Percentiles rank a stretch among this genome's conserved stretches.
phyloP scores from a whole-genome alignment of 1,140 invertebrate genomes.

The Anagrus nilaparvatae region DNA sequence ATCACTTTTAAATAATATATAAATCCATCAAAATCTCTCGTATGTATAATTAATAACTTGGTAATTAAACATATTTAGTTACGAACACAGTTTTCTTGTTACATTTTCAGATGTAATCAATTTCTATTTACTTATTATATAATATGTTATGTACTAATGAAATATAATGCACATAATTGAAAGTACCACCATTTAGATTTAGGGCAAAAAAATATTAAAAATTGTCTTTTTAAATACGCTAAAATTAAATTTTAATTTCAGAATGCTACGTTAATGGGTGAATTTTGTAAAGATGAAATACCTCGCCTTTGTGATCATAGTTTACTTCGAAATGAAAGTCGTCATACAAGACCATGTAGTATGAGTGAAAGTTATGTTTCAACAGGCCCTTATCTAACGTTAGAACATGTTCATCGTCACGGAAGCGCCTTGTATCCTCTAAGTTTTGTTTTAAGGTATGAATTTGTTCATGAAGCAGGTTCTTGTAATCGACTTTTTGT shows the following conservation, averaged over 20 bases:
- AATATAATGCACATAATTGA: no score
- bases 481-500: constrained; percentile 49
- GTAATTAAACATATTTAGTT: no score
- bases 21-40: no score
- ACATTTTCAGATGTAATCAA: no score
- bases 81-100: no score
- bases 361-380: constrained; percentile 69
- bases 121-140: no score
- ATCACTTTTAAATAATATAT: no score
- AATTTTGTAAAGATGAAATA: constrained; percentile 66
- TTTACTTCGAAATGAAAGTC: constrained; percentile 60
- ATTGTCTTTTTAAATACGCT: no score
- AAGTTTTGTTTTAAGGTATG: constrained; percentile 66
- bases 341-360: constrained; percentile 63
- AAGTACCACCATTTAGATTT: not conserved
- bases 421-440: constrained; percentile 68
- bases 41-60: no score
- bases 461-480: constrained; percentile 55
- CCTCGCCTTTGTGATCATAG: constrained; percentile 64
- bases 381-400: constrained; percentile 56
- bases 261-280: constrained; percentile 54
- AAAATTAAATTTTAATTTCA: constrained; percentile 15
- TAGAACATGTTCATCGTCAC: constrained; percentile 62
- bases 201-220: no score
- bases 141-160: no score